phyloP scores from a whole-genome alignment of 2,797 vertebrate genomes.

The Gallinago solitaria region DNA sequence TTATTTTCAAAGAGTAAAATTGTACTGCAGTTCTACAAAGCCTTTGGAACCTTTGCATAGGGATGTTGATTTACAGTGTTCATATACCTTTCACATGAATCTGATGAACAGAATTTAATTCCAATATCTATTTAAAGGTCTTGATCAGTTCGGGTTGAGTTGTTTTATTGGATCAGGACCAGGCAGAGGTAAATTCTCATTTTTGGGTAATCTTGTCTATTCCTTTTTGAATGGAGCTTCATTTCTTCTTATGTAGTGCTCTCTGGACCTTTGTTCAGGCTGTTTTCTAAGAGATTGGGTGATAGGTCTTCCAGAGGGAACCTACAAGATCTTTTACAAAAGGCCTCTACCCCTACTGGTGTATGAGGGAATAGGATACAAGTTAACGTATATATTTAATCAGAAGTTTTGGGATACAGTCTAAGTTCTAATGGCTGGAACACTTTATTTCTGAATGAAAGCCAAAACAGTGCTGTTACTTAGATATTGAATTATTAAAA shows the following conservation, averaged over 20 bases:
- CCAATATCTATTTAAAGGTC: neutral
- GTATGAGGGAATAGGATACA: neutral
- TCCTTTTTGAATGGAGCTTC: neutral
- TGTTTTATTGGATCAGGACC: neutral
- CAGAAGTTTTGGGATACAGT: neutral
- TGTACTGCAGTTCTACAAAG: neutral
- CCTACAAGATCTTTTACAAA: neutral
- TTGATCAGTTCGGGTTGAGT: neutral
- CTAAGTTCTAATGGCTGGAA: neutral
- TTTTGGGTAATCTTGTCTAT: neutral
- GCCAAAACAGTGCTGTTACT: neutral
- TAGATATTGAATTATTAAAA: neutral
- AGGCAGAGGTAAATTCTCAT: neutral
- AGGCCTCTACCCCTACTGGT: neutral
- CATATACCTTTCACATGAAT: neutral
- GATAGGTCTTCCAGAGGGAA: neutral
- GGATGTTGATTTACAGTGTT: neutral
- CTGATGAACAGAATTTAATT: neutral
- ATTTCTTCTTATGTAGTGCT: neutral
- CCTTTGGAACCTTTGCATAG: neutral
- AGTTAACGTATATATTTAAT: neutral
- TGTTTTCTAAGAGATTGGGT: neutral
- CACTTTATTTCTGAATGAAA: neutral
- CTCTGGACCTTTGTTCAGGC: neutral
- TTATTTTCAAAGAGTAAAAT: neutral